A percentile compares a stretch with the other conserved stretches of the same genome.
Conservation (phyloP, 2,888 invertebrate species). For the Lycia hirtaria region DNA sequence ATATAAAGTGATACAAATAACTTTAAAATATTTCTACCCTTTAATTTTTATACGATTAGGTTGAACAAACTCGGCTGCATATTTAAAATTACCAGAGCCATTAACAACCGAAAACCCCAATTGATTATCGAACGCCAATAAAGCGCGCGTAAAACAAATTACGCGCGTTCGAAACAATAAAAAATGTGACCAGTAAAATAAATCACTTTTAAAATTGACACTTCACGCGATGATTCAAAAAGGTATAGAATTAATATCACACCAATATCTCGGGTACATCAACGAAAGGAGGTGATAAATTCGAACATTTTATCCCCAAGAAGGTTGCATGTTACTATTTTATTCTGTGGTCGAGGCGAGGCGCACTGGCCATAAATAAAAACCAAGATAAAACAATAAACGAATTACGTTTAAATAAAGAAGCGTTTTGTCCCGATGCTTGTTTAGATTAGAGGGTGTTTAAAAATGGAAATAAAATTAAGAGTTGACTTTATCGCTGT, state of each 20-base stretch:
- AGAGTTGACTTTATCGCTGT: slow-evolving; percentile 6
- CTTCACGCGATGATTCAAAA: slow-evolving; percentile 75
- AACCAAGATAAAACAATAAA: slow-evolving; percentile 84
- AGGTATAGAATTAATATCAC: slow-evolving; percentile 73
- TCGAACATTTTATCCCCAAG: slow-evolving; percentile 72
- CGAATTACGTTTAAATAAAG: slow-evolving; percentile 83
- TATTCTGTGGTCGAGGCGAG: slow-evolving; percentile 38
- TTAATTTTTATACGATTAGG: slow-evolving; percentile 2
- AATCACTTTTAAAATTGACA: slow-evolving; percentile 80
- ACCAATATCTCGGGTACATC: slow-evolving; percentile 76
- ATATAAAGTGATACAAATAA: background rate
- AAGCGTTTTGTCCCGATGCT: slow-evolving; percentile 77
- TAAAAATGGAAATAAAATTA: slow-evolving; percentile 30
- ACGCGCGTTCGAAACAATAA: slow-evolving; percentile 45
- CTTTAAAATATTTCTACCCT: background rate
- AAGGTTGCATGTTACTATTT: slow-evolving; percentile 25
- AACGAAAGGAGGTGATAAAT: slow-evolving; percentile 77
- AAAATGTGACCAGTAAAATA: slow-evolving; percentile 57
- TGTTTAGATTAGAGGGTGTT: slow-evolving; percentile 71
- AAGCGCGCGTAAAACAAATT: slow-evolving; percentile 37
- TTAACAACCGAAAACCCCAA: slow-evolving; percentile 23
- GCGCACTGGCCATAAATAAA: slow-evolving; percentile 76
- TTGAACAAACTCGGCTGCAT: slow-evolving; percentile 12
- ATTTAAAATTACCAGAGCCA: slow-evolving; percentile 13
- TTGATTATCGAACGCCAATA: slow-evolving; percentile 30